These are phyloP conservation scores for Pseudolycoriella hygida DNA, from an alignment of 2,888 invertebrate species.

Conservation along the genomic window DNA sequence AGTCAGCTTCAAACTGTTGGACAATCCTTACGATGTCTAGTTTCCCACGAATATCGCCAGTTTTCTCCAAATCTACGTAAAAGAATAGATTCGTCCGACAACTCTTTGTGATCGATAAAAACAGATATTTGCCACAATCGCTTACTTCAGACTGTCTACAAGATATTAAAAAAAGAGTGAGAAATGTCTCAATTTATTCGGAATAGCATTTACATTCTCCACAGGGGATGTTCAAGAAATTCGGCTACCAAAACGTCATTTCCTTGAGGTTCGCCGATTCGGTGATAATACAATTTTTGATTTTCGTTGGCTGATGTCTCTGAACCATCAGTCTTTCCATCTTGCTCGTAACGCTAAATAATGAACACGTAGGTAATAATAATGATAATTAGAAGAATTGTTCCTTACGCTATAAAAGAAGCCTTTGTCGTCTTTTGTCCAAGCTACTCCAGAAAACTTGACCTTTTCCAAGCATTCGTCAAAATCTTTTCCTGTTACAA, in stretches of 20 bases:
- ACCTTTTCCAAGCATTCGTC: conserved; percentile 80
- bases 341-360: conserved; percentile 42
- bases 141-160: conserved; percentile 66
- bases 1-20: conserved; percentile 81
- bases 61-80: conserved; percentile 57
- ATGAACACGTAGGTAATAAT: not conserved
- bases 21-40: conserved; percentile 64
- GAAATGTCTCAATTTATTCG: conserved; percentile 2
- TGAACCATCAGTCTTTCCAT: conserved; percentile 77
- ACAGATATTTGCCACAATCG: conserved; percentile 79
- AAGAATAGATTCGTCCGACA: conserved; percentile 84
- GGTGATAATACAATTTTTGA: conserved; percentile 90
- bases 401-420: conserved; percentile 76
- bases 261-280: conserved; percentile 65
- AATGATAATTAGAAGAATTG: not conserved
- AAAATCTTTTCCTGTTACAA: conserved; percentile 59
- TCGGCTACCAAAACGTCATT: conserved; percentile 78
- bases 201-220: conserved; percentile 51
- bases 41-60: conserved; percentile 41
- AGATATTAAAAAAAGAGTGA: not conserved
- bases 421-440: conserved; percentile 91
- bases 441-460: conserved; percentile 79
- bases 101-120: conserved; percentile 68
- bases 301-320: conserved; percentile 74
- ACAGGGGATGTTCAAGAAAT: conserved; percentile 80